Base-by-base conservation (phyloP, 2,888 invertebrate species). In the Cephus pygmeus region DNA sequence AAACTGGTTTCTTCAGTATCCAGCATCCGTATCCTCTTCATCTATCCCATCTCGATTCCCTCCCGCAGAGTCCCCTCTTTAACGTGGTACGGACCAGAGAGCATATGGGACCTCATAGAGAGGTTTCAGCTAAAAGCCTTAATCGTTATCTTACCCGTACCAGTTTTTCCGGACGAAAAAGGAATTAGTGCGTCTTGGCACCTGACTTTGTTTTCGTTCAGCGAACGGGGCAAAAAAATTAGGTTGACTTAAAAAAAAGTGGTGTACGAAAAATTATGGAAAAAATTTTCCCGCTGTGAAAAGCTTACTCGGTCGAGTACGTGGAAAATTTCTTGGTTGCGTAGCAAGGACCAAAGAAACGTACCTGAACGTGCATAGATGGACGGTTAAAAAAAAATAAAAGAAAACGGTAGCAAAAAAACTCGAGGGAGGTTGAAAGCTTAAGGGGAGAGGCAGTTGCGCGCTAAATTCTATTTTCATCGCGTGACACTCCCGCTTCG, bases 41-140 rank as follows among this genome's bases (percentile, higher is more conserved):
- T 12, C 4, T 12, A 4, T 4, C 77, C 73, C 36, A 56, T 15
- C 40, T 23, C 9, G 40, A 23, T 23, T 23, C 40, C 40, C 23
- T 56, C 23, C 40, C 9, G 23, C 12, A 4, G 40, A 56, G 15
- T 15, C 23, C 23, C 40, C 74, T 35, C 74, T 73, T 15, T 71
- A 56, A 33, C 31, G 71, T 34, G 40, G 12, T 30, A 40, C 9
- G 76, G 35, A 68, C 75, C 68, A 78, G 69, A 34, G 40, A 73
- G 68, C 75, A 79, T 34, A 75, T 76, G 11, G 11, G 77, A 75
- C 30, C 12, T n/a, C 31, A 31, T 71, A 33, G 12, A 15, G 31
- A n/a, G 71, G 80, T 83, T 81, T 77, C 78, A 79, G 84, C 85
- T 88, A 87, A 88, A 87, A 87, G 86, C 85, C 83, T 86, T 87